Conservation (phyloP, 2,888 invertebrate genomes). For the Eudemis profundana region DNA sequence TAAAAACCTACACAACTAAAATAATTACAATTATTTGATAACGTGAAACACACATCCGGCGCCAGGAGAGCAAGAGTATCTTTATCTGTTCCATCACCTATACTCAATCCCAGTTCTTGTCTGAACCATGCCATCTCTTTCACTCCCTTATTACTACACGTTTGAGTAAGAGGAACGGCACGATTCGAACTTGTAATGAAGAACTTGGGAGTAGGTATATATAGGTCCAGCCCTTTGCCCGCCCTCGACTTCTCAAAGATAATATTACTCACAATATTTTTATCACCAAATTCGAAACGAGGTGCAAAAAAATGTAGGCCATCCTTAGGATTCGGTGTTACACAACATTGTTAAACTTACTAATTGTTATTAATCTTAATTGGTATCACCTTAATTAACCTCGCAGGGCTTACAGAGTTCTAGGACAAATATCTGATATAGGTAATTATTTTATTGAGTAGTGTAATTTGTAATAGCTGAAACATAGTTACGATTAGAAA, state of each 20-base stretch:
- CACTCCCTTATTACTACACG: no score
- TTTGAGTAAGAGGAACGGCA: no score
- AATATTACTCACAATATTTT: constrained; percentile 14
- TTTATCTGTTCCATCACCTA: not conserved
- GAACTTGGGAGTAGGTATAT: not conserved
- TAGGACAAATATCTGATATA: not conserved
- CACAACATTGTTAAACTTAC: not conserved
- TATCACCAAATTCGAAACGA: constrained; percentile 19
- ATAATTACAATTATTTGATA: constrained; percentile 3
- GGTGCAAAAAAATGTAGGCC: constrained; percentile 3
- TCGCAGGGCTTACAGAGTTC: not conserved
- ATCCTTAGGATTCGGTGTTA: constrained; percentile 1
- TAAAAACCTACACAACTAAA: constrained; percentile 5
- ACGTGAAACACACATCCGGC: not conserved
- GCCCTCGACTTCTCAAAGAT: constrained; percentile 15
- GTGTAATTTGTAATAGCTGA: no score
- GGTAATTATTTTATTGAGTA: no score
- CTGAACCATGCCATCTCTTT: no score
- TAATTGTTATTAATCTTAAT: not conserved
- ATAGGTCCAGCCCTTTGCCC: not conserved
- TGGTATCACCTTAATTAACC: not conserved
- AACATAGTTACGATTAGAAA: no score
- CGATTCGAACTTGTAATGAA: no score
- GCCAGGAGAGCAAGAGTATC: not conserved
- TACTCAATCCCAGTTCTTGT: no score